Percentiles rank a stretch among this genome's conserved stretches.
Conservation (phyloP, 2,797 vertebrate genomes). For the Pogoniulus pusillus region DNA sequence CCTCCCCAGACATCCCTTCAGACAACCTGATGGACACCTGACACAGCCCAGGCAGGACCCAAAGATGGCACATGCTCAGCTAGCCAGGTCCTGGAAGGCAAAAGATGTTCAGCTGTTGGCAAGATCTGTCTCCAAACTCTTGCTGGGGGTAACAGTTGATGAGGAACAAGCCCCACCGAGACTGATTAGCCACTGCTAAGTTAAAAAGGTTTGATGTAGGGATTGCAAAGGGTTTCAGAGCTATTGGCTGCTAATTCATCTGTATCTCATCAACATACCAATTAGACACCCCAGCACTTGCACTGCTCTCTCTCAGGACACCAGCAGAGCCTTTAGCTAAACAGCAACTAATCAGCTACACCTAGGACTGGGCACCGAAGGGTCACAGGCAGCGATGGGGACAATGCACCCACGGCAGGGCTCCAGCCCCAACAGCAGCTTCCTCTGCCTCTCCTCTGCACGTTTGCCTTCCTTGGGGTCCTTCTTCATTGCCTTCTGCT, state of each 20-base stretch:
- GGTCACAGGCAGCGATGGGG: neutral
- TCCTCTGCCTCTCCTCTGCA: neutral
- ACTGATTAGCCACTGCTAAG: neutral
- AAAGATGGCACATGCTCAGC: rapidly evolving
- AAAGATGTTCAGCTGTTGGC: neutral
- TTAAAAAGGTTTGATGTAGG: neutral
- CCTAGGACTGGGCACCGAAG: neutral
- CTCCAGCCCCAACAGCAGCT: neutral
- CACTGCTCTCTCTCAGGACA: neutral
- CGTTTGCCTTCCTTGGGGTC: neutral
- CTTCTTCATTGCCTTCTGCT: neutral
- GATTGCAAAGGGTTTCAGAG: neutral
- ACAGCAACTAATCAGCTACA: rapidly evolving
- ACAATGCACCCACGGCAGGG: rapidly evolving
- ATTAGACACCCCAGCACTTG: neutral
- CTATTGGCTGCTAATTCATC: neutral
- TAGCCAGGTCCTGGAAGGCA: neutral
- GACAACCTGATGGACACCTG: rapidly evolving
- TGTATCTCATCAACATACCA: constrained; percentile 16
- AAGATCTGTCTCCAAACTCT: neutral
- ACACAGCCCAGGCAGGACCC: neutral
- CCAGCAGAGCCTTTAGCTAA: neutral
- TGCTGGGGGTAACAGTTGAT: neutral
- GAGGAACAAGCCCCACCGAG: neutral
- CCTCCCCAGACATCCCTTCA: neutral